These are phyloP conservation scores for Chloroclysta siterata DNA, from an alignment of 2,888 invertebrate species.

Conservation along the genomic window DNA sequence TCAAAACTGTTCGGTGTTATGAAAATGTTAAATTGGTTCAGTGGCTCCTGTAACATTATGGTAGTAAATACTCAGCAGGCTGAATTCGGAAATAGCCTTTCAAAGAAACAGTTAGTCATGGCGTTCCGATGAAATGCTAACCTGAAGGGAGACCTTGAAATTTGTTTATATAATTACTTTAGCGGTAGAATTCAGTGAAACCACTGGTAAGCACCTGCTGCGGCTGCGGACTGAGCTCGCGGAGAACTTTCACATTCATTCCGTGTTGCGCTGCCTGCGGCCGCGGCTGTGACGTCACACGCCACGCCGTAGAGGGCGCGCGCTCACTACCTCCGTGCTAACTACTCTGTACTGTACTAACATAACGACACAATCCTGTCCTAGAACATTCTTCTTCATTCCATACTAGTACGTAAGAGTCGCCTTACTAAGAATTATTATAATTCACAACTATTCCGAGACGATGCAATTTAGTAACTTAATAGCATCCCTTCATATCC, in stretches of 20 bases:
- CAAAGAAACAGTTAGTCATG: constrained; percentile 49
- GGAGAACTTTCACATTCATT: constrained; percentile 82
- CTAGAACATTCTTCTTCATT: constrained; percentile 16
- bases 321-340: too few species aligned
- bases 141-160: constrained; percentile 40
- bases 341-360: neutral
- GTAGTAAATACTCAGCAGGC: neutral
- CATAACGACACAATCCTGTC: constrained; percentile 25
- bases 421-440: neutral
- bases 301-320: constrained; percentile 44
- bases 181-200: constrained; percentile 47
- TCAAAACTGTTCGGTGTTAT: constrained; percentile 43
- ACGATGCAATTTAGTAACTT: neutral
- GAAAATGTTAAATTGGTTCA: constrained; percentile 52
- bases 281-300: constrained; percentile 67
- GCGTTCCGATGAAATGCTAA: constrained; percentile 42
- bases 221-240: constrained; percentile 64
- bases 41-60: constrained; percentile 31
- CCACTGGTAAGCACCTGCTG: constrained; percentile 72
- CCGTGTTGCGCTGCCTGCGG: constrained; percentile 66
- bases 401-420: neutral
- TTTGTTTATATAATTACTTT: constrained; percentile 28
- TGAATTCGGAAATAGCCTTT: constrained; percentile 32
- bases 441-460: neutral
- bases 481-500: neutral